Evolutionary conservation across 2,888 invertebrate genomes (phyloP), one percentile per base, ranked within the genome.

Genomic region (Pandemis heparana): DNA sequence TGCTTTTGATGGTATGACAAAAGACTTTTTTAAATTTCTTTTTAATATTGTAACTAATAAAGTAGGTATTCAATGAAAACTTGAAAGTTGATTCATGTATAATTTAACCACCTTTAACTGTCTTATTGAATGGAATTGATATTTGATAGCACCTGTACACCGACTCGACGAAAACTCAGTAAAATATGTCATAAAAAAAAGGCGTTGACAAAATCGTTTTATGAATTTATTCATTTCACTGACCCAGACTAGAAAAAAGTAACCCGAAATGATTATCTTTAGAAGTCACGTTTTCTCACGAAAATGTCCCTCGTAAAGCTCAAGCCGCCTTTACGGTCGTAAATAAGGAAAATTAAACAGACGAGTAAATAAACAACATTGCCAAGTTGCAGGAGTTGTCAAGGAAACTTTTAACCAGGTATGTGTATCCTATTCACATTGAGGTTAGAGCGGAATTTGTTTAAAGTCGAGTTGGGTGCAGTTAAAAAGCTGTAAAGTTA

Each of bases 291-390:
- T 48, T 65, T 51, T 32, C 32, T 65, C 48, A 38, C 38, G 23
- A 48, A 69, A 62, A 53, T 18, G 65, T 51, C 6, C 6, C 39
- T 43, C 63, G 39, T 56, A 46, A 41, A 56, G 5, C 38, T 62
- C 8, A 2, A 14, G 32, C 23, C 39, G 14, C 48, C 3, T 46
- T 69, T 18, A 14, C 3, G 32, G 14, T 43, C 56, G 43, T 53
- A 63, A 70, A 32, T 46, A 63, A 56, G 51, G 5, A 51, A 32
- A 61, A 71, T 43, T 39, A 65, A 66, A 56, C 64, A 39, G 51
- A 56, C 18, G 14, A 60, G 23, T n/a, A 65, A 60, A 60, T 53
- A 70, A 70, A 38, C 23, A 51, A 65, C 65, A 32, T 38, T 43
- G 18, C 70, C 51, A 70, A 71, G 7, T 64, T 46, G 60, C n/a